Evolutionary conservation across 92 coral and sea anemone species (phyloP), one percentile per base, ranked within the genome.

Genomic region (Phenganax subtilis): DNA sequence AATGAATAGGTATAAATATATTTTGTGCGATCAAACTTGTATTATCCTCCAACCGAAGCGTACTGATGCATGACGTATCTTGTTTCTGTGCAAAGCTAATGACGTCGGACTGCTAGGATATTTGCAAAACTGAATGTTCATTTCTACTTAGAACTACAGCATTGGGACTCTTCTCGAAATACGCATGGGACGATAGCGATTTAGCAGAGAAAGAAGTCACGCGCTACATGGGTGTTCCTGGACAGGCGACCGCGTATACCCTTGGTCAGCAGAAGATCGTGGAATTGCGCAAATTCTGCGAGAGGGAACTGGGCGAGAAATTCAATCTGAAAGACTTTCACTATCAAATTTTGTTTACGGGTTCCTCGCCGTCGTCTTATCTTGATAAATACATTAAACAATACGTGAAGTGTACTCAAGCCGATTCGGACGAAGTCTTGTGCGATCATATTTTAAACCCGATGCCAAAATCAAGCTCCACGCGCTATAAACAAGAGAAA

Each of bases 201-300:
- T 54, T 81, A 8, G 25, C 85, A 7, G 30, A 56, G 53, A 81
- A 80, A 31, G 88, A 92, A 80, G 92, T 93, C 7, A 93, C 97
- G 30, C 91, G 97, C 62, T 93, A 91, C 87, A 96, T 89, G 86
- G 92, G 96, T 66, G 80, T 80, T 6, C 93, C 97, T 28, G 96
- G 91, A 10, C 97, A 93, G 73, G 91, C 96, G 10, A 88, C 92
- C 51, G 86, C 91, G 54, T 93, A 93, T 86, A 89, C 86, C 89
- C 30, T 89, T 53, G 97, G 97, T 0, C 90, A 90, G 65, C 77
- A 84, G 54, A 83, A 73, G 29, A 86, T 93, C 85, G 77, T 89
- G 62, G 72, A 87, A 71, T 53, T 82, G 29, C 82, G 92, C 30
- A 56, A 91, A 58, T 76, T 85, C 10, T 90, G 89, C 27, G 67